These are phyloP conservation scores for Herminia tarsipennalis DNA, from an alignment of 2,888 invertebrate species.

Conservation along the genomic window DNA sequence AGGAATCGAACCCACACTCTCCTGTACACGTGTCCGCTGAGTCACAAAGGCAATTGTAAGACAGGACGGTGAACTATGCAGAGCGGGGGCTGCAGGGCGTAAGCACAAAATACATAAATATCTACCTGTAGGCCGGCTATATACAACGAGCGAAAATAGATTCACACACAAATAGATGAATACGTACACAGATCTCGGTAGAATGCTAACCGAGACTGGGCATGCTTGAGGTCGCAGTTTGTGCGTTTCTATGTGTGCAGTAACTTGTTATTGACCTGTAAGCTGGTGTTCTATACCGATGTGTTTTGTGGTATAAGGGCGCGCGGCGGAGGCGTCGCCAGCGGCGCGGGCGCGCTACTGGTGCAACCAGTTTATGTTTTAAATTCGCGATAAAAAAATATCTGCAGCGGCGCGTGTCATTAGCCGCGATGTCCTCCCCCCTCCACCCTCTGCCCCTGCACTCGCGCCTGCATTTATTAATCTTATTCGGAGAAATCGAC, in stretches of 20 bases:
- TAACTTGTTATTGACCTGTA: no score
- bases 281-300: no score
- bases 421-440: slow-evolving; percentile 64
- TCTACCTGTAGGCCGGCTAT: no score
- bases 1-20: background rate
- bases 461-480: slow-evolving; percentile 78
- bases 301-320: no score
- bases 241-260: no score
- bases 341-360: slow-evolving; percentile 30
- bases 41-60: background rate
- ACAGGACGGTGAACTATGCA: slow-evolving; percentile 61
- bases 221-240: no score
- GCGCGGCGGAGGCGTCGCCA: slow-evolving; percentile 28
- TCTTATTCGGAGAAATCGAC: slow-evolving; percentile 82
- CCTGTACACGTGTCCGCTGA: no score
- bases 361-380: slow-evolving; percentile 77
- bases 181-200: no score
- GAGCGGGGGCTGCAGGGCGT: slow-evolving; percentile 39
- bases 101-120: no score
- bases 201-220: no score
- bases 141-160: no score
- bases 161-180: no score
- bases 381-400: slow-evolving; percentile 82
- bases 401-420: slow-evolving; percentile 80
- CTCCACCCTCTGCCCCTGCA: slow-evolving; percentile 41